These are phyloP conservation scores for Zelleria hepariella DNA, from an alignment of 2,888 invertebrate genomes.

Conservation along the genomic window DNA sequence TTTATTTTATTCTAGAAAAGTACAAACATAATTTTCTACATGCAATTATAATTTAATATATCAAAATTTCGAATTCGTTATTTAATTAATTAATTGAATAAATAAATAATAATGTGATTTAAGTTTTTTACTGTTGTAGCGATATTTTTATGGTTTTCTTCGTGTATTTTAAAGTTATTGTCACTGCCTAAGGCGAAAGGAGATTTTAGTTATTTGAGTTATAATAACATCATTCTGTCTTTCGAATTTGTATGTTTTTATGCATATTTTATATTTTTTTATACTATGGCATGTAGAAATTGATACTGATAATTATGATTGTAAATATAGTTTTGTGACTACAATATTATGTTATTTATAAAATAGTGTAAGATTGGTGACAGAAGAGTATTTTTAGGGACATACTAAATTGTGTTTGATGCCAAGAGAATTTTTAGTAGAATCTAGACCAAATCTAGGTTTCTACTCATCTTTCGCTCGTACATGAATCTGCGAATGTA, in stretches of 20 bases:
- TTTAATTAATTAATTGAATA: background rate
- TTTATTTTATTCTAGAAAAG: slow-evolving; percentile 15
- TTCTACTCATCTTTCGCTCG: background rate
- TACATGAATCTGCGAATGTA: background rate
- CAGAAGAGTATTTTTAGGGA: slow-evolving; percentile 18
- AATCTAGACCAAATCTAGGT: background rate
- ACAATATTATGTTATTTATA: slow-evolving; percentile 40
- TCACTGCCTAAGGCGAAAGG: slow-evolving; percentile 1
- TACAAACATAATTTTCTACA: slow-evolving; percentile 22
- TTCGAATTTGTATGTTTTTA: background rate
- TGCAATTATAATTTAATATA: slow-evolving; percentile 20
- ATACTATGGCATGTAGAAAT: slow-evolving; percentile 3
- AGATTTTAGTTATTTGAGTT: background rate
- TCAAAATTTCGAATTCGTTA: slow-evolving; percentile 16
- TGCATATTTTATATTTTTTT: slow-evolving; percentile 1
- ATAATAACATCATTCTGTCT: background rate
- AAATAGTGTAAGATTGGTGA: slow-evolving; percentile 35
- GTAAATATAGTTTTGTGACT: slow-evolving; percentile 19
- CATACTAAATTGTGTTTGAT: background rate
- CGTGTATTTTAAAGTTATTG: background rate
- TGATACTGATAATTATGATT: background rate
- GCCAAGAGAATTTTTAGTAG: slow-evolving; percentile 5
- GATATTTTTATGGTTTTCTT: background rate
- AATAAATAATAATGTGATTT: background rate
- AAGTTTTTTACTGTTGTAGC: background rate